Conservation (phyloP, 2,888 invertebrate genomes). For the Gymnosoma rotundatum region DNA sequence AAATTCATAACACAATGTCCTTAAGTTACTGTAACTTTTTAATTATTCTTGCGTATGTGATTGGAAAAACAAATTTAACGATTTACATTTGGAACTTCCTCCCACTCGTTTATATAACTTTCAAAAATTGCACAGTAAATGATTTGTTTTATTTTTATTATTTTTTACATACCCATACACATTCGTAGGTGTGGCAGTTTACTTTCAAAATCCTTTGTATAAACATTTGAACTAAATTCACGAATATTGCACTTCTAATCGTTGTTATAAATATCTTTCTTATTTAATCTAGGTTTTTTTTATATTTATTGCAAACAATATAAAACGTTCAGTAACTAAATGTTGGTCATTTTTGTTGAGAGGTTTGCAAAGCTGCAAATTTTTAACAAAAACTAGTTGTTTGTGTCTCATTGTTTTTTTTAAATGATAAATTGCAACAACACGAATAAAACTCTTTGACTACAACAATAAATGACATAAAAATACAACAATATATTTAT, state of each 20-base stretch:
- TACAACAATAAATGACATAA: not conserved
- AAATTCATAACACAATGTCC: conserved; percentile 4
- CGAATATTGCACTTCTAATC: not conserved
- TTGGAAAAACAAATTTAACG: conserved; percentile 10
- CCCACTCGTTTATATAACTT: conserved; percentile 37
- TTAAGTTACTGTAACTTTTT: conserved; percentile 11
- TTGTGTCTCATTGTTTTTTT: conserved; percentile 52
- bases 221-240: conserved; percentile 57
- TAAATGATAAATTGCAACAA: conserved; percentile 48
- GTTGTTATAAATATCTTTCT: conserved; percentile 10
- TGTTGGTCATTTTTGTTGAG: conserved; percentile 54
- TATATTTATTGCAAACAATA: not conserved
- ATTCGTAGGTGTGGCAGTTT: conserved; percentile 55
- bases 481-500: conserved; percentile 28
- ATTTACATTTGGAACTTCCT: conserved; percentile 23
- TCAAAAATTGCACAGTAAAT: conserved; percentile 48
- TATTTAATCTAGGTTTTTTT: conserved; percentile 22
- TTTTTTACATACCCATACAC: conserved; percentile 1
- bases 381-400: conserved; percentile 7
- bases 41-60: conserved; percentile 10
- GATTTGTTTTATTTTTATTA: conserved; percentile 18
- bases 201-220: conserved; percentile 58
- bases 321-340: conserved; percentile 49
- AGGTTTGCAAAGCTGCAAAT: not conserved
- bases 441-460: conserved; percentile 3